Evolutionary conservation across 2,797 vertebrate genomes (phyloP), one percentile per base, ranked within the genome.

Genomic region (Choloepus didactylus): DNA sequence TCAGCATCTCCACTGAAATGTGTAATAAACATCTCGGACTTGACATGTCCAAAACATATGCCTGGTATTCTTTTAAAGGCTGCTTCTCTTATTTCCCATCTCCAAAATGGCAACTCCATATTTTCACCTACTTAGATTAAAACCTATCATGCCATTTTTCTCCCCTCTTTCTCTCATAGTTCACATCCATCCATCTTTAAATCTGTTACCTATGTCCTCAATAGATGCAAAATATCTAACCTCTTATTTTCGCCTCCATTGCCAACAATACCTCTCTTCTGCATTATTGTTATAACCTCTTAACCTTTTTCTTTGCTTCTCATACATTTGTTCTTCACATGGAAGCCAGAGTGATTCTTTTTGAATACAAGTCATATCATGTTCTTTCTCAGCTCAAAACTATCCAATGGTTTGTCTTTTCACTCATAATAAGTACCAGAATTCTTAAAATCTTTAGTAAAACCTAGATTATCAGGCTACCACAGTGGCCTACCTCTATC

Each of bases 1-100:
- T 86, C 16, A 93, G 25, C 23, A 67, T 93, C 51, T 89, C 54
- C 21, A 92, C 41, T 38, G 84, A 89, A 86, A 59, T 92, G 35
- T 56, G 18, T 79, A 90, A 66, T 54, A 84, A 60, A 70, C 9
- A 46, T 66, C 35, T 41, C 16, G 72, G 79, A 69, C 9, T 84
- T 44, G 73, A n/a, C 2, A 49, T 35, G 38, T 19, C 0, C 72
- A 54, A 67, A 87, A 72, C 1, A 60, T 70, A 88, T 23, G 80
- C 4, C 15, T 77, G 12, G 2, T 66, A 89, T 93, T 88, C 31
- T 23, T 60, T 16, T n/a, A 80, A 5, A 80, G 60, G 21, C 31
- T 87, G 5, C 9, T 83, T 64, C 67, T 51, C 12, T n/a, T 38
- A 54, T 79, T 95, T 91, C 41, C 15, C 5, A 31, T 27, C 25